Conservation (phyloP, 2,113 vertebrate species). For the Notarius quadriscutis region DNA sequence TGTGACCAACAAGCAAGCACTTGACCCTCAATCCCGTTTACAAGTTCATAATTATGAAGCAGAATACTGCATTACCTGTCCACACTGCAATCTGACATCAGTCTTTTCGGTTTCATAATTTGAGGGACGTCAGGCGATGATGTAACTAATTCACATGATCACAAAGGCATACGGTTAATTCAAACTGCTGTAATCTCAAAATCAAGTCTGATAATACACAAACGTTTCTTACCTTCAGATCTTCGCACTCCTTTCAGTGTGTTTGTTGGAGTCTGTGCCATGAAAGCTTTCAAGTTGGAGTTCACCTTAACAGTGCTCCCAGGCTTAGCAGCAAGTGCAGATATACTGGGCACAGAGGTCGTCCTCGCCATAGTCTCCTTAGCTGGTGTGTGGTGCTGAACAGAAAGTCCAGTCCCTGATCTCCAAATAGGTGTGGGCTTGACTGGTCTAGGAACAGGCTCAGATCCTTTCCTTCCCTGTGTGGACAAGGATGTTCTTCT, state of each 20-base stretch:
- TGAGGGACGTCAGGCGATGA: constrained; percentile 60
- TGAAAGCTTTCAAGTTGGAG: constrained; percentile 53
- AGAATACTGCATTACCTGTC: constrained; percentile 73
- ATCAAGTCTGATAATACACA: not conserved
- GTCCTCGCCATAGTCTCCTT: constrained; percentile 54
- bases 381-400: constrained; percentile 51
- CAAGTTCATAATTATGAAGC: not conserved
- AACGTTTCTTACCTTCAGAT: constrained; percentile 56
- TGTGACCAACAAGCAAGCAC: not conserved
- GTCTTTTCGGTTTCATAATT: constrained; percentile 63
- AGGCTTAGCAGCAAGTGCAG: constrained; percentile 21
- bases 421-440: constrained; percentile 62
- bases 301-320: constrained; percentile 49
- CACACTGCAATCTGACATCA: constrained; percentile 61
- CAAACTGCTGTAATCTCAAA: not conserved
- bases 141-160: constrained; percentile 52
- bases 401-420: constrained; percentile 21
- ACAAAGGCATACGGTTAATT: not conserved
- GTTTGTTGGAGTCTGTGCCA: constrained; percentile 52
- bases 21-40: not conserved
- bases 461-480: constrained; percentile 58
- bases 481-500: constrained; percentile 52
- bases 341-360: constrained; percentile 38
- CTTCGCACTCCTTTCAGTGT: constrained; percentile 28
- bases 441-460: constrained; percentile 40